Evolutionary conservation across 2,797 vertebrate species (phyloP).

Genomic region (Sarcophilus harrisii): DNA sequence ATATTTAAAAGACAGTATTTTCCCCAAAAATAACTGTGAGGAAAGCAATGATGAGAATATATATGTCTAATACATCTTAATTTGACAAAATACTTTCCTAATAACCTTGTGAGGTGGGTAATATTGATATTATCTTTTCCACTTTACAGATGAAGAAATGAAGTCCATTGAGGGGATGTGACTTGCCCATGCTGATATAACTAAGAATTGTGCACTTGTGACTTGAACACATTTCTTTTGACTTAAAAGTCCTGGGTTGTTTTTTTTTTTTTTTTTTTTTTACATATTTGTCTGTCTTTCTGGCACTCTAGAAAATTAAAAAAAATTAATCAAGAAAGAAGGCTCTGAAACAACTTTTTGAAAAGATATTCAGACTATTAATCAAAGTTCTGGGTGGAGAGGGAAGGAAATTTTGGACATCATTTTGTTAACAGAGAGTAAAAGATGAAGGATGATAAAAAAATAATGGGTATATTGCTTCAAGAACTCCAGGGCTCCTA

Average conservation of each 20-base stretch:
- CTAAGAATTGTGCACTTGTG: neutral
- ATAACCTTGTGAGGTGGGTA: neutral
- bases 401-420: neutral
- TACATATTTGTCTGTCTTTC: neutral
- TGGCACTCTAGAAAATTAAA: neutral
- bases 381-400: neutral
- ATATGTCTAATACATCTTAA: neutral
- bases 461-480: neutral
- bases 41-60: neutral
- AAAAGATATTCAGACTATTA: neutral
- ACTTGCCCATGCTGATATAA: neutral
- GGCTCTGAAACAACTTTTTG: neutral
- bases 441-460: no score
- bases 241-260: neutral
- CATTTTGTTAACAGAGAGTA: neutral
- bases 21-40: neutral
- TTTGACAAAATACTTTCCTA: neutral
- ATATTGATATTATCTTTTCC: neutral
- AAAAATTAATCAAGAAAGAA: neutral
- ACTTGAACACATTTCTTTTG: neutral
- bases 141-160: neutral
- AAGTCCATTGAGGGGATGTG: neutral
- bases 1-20: neutral
- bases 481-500: neutral
- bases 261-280: no score